phyloP scores from a whole-genome alignment of 2,888 invertebrate genomes.

The Ctena decussata region DNA sequence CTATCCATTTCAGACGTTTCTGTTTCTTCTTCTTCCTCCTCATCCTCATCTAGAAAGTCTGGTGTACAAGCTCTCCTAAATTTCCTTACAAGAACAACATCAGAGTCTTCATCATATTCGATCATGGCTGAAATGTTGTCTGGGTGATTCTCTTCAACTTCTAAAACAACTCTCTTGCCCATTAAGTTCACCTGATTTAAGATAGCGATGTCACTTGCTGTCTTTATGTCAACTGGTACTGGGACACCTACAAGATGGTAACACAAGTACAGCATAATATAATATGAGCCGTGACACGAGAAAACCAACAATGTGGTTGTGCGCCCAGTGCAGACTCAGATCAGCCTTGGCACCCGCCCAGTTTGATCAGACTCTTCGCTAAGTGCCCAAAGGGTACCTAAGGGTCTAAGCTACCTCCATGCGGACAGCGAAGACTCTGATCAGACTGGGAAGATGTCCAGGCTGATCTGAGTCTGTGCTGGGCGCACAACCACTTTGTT shows the following conservation, averaged over 20 bases:
- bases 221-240: slow-evolving; percentile 44
- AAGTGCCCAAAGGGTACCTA: too few species aligned
- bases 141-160: slow-evolving; percentile 34
- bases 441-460: too few species aligned
- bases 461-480: too few species aligned
- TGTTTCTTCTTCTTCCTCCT: slow-evolving; percentile 23
- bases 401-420: too few species aligned
- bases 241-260: slow-evolving; percentile 26
- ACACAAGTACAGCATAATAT: too few species aligned
- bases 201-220: slow-evolving; percentile 43
- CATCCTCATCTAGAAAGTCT: neutral
- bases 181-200: slow-evolving; percentile 38
- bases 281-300: too few species aligned
- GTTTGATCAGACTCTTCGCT: too few species aligned
- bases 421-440: too few species aligned
- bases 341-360: too few species aligned
- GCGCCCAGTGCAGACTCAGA: too few species aligned
- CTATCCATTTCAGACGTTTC: neutral
- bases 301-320: too few species aligned
- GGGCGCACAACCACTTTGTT: too few species aligned
- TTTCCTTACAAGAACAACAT: slow-evolving; percentile 42
- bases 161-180: slow-evolving; percentile 51
- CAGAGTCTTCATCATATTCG: slow-evolving; percentile 40
- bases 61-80: slow-evolving; percentile 24
- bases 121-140: slow-evolving; percentile 50